These are phyloP conservation scores for Anoplopoma fimbria DNA, from an alignment of 2,113 vertebrate species.

Conservation along the genomic window DNA sequence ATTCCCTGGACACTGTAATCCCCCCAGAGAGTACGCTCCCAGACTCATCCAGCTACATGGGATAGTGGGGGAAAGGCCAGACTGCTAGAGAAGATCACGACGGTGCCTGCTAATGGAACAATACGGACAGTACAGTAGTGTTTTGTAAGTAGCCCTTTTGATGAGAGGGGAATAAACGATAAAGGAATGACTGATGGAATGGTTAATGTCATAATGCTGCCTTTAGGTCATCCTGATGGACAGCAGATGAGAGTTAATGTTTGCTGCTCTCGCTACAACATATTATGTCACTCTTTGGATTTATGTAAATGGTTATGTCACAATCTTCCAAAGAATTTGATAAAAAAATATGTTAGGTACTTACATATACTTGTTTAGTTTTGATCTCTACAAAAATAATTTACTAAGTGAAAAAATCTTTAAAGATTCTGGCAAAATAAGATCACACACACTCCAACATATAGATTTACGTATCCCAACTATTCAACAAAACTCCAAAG, in stretches of 20 bases:
- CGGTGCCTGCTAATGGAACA: conserved; percentile 65
- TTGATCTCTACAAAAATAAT: not conserved
- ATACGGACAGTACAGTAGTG: conserved; percentile 44
- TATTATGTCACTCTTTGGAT: conserved; percentile 18
- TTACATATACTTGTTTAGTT: not conserved
- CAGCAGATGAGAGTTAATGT: conserved; percentile 38
- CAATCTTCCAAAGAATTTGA: not conserved
- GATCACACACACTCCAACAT: conserved; percentile 8
- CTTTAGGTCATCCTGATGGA: conserved; percentile 33
- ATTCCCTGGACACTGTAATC: conserved; percentile 68
- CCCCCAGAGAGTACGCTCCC: conserved; percentile 40
- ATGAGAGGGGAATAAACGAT: conserved; percentile 22
- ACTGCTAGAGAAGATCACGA: conserved; percentile 49
- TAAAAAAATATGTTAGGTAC: not conserved
- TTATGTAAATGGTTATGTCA: not conserved
- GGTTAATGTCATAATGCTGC: conserved; percentile 47
- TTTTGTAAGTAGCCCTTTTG: conserved; percentile 39
- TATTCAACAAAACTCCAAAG: conserved; percentile 36
- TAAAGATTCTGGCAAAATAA: not conserved
- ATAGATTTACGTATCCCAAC: conserved; percentile 22
- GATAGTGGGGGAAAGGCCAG: conserved; percentile 45
- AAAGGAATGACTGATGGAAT: conserved; percentile 16
- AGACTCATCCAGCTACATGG: conserved; percentile 38
- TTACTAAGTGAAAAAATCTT: not conserved
- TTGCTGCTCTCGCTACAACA: not conserved